Evolutionary conservation across 2,888 invertebrate genomes (phyloP), one percentile per base, ranked within the genome.

Genomic region (Andrena praecox): DNA sequence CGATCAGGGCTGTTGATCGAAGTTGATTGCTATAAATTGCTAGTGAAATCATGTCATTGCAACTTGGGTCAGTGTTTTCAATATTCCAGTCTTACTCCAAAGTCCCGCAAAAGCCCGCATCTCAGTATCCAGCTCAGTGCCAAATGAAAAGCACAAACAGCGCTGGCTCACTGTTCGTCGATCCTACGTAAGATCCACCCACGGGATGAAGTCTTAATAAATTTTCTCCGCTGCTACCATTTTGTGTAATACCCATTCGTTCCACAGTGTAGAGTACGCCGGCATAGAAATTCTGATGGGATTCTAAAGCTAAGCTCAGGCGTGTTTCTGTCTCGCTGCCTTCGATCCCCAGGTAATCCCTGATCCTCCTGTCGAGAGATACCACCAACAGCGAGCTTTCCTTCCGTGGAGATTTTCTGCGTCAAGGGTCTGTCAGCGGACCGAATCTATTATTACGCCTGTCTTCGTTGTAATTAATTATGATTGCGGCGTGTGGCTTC

Each of bases 401-500:
- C 69, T 74, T 81, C 52, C 33, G 31, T 2, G 60, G 48, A 69
- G 66, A 81, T 71, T 82, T 82, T 82, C 81, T 81, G 64, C 84
- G 72, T 74, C 69, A 73, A 80, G 67, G 48, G 76, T 71, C 80
- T 80, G 72, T 77, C 74, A 74, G 72, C 77, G 72, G 68, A 76
- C 67, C 69, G 48, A 87, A 87, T 70, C 84, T 68, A 78, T 86
- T 86, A 78, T 80, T 77, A 85, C 72, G 70, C 27, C 68, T 82
- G 82, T 87, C 85, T 52, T 77, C 72, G 67, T 75, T 42, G 70
- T 77, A 87, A 86, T 82, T 87, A 85, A 87, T 82, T 87, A 82
- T 77, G 73, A 82, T 87, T 73, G 74, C 75, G 52, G 81, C 74
- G 81, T 73, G 74, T 74, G 75, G 66, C 81, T 74, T 74, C 66